phyloP scores from a whole-genome alignment of 2,797 vertebrate species.

The Glyptemys insculpta region DNA sequence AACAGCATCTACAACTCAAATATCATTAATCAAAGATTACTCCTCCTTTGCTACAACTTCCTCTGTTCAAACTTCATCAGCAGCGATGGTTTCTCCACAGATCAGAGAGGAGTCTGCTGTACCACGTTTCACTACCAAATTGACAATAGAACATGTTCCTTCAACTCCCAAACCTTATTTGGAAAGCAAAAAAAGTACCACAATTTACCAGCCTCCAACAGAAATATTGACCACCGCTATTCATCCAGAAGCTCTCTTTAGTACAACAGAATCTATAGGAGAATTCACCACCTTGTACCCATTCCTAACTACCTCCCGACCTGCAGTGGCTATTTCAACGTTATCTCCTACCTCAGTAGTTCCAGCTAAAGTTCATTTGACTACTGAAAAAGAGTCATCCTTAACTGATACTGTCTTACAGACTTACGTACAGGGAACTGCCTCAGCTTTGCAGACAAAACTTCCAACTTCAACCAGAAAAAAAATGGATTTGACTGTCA shows the following conservation, averaged over 20 bases:
- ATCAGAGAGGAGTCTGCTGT: slow-evolving; percentile 16
- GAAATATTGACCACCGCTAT: slow-evolving; percentile 29
- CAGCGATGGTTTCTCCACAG: slow-evolving; percentile 14
- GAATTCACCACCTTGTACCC: not conserved
- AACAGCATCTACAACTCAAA: not conserved
- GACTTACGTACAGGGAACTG: not conserved
- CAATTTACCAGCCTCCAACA: slow-evolving; percentile 36
- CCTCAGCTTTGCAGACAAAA: slow-evolving; percentile 45
- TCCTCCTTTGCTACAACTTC: not conserved
- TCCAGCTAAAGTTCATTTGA: slow-evolving; percentile 20
- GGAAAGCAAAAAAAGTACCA: slow-evolving; percentile 65
- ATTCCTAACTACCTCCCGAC: not conserved
- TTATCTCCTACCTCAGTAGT: not conserved
- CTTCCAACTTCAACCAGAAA: not conserved
- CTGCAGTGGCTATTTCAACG: not conserved
- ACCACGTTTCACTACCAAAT: slow-evolving; percentile 63
- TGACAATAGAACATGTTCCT: slow-evolving; percentile 20
- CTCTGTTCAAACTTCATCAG: slow-evolving; percentile 44
- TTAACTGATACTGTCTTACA: slow-evolving; percentile 49
- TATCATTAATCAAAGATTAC: not conserved
- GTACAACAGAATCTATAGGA: slow-evolving; percentile 18
- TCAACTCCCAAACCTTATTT: slow-evolving; percentile 65
- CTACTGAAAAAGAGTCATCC: slow-evolving; percentile 22
- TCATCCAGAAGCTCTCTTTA: slow-evolving; percentile 49
- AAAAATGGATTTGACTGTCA: slow-evolving; percentile 36